Conservation (phyloP, 2,797 vertebrate genomes). For the Thaleichthys pacificus region DNA sequence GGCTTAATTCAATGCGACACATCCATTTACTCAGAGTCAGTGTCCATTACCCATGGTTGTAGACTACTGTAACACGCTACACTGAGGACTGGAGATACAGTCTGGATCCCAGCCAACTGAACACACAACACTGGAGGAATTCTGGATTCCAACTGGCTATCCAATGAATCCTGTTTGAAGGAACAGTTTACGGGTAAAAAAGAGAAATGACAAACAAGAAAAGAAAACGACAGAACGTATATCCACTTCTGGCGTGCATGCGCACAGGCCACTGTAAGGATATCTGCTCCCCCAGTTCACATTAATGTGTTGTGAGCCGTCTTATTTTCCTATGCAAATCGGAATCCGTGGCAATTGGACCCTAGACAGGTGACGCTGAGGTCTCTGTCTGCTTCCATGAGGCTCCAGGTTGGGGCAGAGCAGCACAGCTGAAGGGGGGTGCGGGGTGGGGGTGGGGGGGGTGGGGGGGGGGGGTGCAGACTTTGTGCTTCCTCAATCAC, state of each 20-base stretch:
- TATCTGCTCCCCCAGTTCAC: conserved; percentile 26
- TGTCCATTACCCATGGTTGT: conserved; percentile 47
- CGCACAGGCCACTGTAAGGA: conserved; percentile 34
- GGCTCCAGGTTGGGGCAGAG: neutral
- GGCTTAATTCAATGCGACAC: conserved; percentile 59
- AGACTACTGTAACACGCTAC: conserved; percentile 45
- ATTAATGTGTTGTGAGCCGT: conserved; percentile 55
- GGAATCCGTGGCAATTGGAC: conserved; percentile 54
- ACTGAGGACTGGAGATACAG: conserved; percentile 29
- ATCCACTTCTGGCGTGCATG: conserved; percentile 42
- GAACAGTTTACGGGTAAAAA: conserved; percentile 23
- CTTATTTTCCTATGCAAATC: conserved; percentile 58
- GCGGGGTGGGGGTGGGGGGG: neutral
- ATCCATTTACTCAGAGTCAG: conserved; percentile 64
- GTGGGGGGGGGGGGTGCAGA: neutral
- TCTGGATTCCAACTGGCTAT: conserved; percentile 26
- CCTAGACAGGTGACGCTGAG: conserved; percentile 50
- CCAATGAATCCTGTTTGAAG: conserved; percentile 19
- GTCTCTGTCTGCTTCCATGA: conserved; percentile 45
- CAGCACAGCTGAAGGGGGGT: neutral
- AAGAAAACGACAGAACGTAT: conserved; percentile 42
- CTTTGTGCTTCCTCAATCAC: too few relatives aligned
- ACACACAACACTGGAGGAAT: conserved; percentile 31
- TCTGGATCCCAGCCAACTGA: conserved; percentile 26
- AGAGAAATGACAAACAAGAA: too few relatives aligned